Evolutionary conservation across 2,797 vertebrate species (phyloP), one percentile per base, ranked within the genome.

Genomic region (Monodelphis domestica): DNA sequence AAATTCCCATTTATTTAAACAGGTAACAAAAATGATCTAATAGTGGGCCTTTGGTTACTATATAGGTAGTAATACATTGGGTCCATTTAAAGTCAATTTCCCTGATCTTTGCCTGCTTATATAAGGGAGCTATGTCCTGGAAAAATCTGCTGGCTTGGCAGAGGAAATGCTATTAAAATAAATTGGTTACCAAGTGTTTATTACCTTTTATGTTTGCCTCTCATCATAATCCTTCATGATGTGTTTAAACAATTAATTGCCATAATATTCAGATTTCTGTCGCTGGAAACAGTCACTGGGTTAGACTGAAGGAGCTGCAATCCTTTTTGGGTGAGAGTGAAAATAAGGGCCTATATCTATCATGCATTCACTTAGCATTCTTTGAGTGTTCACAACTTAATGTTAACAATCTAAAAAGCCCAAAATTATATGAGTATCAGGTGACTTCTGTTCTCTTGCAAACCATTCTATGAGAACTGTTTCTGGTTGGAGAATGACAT

Each of bases 111-210:
- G 96, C 59, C 28, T 97, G 95, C 93, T 93, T 95, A 96, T 94
- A 93, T 91, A 97, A 96, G 92, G 95, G 30, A 87, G 63, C 91
- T 96, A 96, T 97, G 87, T 97, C 12, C 95, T 95, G 87, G 88
- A 94, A 94, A 92, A 97, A 92, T 96, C 92, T 96, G 90, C 94
- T 91, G 89, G 12, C 90, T 98, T 97, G 96, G 91, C 96, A 97
- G 97, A 95, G 92, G 56, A 96, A 95, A 90, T 52, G 24, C 78
- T 96, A 84, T 95, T 93, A 95, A 96, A 96, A 95, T 91, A 96
- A 97, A 96, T 92, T 94, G 55, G 57, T 92, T 97, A 93, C 88
- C 26, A 92, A 94, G 87, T 94, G 33, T 91, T 93, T 91, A 91
- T 93, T 97, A 63, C 53, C 51, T 92, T 9, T 26, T 89, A 28